Percentiles rank a stretch among this genome's conserved stretches.
These are phyloP conservation scores for Pithys albifrons DNA, from an alignment of 2,113 vertebrate species.

Conservation along the genomic window DNA sequence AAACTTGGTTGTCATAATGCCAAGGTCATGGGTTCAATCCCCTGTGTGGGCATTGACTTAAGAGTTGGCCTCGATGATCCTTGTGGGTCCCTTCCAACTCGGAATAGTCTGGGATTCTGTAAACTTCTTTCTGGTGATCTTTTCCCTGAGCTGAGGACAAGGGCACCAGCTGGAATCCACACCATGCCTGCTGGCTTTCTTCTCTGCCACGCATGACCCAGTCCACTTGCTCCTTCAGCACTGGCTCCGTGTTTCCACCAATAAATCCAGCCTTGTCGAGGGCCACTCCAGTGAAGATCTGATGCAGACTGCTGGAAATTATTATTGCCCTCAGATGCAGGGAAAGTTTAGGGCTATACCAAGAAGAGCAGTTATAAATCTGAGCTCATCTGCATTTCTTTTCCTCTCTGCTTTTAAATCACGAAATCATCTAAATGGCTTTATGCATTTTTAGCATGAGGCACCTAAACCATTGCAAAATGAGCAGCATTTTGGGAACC, in stretches of 20 bases:
- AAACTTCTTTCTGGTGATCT: not conserved
- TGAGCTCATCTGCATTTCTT: not conserved
- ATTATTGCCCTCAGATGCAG: not conserved
- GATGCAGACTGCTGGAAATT: not conserved
- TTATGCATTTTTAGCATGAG: not conserved
- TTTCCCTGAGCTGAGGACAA: not conserved
- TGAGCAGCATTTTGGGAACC: not conserved
- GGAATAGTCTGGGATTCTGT: too few species aligned
- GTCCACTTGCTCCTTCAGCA: not conserved
- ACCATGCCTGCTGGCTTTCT: not conserved
- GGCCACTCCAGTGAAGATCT: not conserved
- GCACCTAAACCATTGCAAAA: not conserved
- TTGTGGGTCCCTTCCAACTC: too few species aligned
- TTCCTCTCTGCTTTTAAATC: not conserved
- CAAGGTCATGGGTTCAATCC: too few species aligned
- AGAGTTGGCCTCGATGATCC: too few species aligned
- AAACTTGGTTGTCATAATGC: too few species aligned
- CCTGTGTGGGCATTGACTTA: too few species aligned
- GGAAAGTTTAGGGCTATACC: not conserved
- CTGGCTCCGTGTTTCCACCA: not conserved
- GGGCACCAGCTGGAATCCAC: not conserved
- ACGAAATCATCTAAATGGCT: not conserved
- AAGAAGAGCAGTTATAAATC: not conserved
- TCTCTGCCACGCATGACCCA: not conserved
- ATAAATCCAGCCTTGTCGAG: not conserved